Base-by-base conservation (phyloP, 1,140 invertebrate species). In the Doryteuthis pealeii region DNA sequence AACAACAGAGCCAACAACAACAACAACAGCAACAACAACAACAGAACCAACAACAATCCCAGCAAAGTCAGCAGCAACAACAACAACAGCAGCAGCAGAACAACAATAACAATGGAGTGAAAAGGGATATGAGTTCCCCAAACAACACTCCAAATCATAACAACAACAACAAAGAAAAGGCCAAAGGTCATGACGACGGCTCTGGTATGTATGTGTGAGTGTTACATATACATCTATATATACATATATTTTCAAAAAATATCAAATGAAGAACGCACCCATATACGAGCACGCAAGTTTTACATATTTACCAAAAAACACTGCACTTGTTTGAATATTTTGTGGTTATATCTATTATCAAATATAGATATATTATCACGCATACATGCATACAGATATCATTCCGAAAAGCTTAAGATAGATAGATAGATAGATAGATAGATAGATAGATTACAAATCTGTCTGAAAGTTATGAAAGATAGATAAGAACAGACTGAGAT, bases 11-110 rank as follows among this genome's bases (percentile, higher is more conserved):
- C 26, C 72, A 76, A 58, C 70, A 74, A 32, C 8, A 67, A 62
- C 31, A 26, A 43, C 54, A 26, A 65, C 54, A 54, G 2, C 66
- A 72, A 58, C 68, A 62, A 32, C 62, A 75, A 32, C 70, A 72
- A 33, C 70, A 77, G 32, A 28, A 22, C 31, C 62, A 69, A 28
- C 32, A 69, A 28, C 62, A 75, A n/a, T 31, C 74, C 22, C 45
- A 72, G 32, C 65, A 77, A 32, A 49, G 71, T n/a, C 70, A 71
- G 32, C 70, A 77, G 43, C 62, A 77, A 26, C 62, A 74, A 32
- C 70, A 74, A 62, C 58, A 69, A 54, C 54, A n/a, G 31, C 54
- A 68, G 33, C 40, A 74, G 67, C 72, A 74, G 28, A 30, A 8
- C 66, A 68, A 26, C 66, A 68, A 4, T 33, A 68, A 68, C 66